Conservation (phyloP, 2,797 vertebrate species). For the Enteromius mattozi region DNA sequence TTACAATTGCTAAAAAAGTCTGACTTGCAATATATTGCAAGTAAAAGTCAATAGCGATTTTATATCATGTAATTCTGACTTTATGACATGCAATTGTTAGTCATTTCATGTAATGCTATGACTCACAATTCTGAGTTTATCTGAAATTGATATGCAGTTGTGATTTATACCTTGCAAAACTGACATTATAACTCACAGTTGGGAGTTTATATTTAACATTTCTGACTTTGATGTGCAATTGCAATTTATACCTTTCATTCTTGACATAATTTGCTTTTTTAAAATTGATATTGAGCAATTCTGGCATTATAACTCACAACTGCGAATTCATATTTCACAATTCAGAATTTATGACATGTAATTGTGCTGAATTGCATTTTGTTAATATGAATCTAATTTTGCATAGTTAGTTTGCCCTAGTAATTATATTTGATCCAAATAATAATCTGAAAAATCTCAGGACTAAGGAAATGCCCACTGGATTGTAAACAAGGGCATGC, state of each 20-base stretch:
- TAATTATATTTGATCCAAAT: conserved; percentile 9
- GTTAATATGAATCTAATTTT: not conserved
- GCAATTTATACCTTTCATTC: no score
- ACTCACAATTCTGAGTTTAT: not conserved
- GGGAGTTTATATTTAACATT: not conserved
- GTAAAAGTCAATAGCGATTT: not conserved
- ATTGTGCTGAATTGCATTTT: not conserved
- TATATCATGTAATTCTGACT: not conserved
- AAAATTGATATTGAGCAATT: not conserved
- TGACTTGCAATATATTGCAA: not conserved
- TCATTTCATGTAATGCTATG: not conserved
- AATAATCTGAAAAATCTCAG: not conserved
- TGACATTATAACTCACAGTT: no score
- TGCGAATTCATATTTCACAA: not conserved
- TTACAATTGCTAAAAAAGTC: not conserved
- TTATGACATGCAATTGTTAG: not conserved
- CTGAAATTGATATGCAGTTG: no score
- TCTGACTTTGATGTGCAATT: not conserved
- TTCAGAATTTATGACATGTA: not conserved
- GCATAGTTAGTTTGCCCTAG: not conserved
- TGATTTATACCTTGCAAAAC: no score
- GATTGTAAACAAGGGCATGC: conserved; percentile 8
- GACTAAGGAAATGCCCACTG: not conserved
- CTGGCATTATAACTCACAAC: not conserved
- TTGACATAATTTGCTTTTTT: no score